Conservation (phyloP, 2,113 vertebrate genomes). For the Nansenia antarctica region DNA sequence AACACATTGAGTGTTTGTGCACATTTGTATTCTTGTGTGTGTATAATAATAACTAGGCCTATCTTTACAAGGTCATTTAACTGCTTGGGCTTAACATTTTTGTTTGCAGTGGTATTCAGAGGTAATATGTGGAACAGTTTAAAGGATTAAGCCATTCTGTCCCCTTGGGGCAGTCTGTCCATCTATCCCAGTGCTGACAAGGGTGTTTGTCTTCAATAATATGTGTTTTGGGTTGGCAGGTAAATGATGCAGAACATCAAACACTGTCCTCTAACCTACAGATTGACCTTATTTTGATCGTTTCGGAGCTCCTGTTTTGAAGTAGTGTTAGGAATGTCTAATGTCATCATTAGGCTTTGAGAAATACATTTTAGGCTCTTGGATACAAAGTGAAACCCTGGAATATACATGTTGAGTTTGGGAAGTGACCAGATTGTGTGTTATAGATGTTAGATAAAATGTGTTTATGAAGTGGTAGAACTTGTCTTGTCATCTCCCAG, state of each 20-base stretch:
- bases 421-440: neutral
- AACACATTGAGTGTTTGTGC: slow-evolving; percentile 1
- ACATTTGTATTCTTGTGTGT: slow-evolving; percentile 34
- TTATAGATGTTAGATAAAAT: neutral
- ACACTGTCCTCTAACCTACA: slow-evolving; percentile 55
- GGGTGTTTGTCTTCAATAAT: slow-evolving; percentile 50
- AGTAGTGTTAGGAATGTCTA: neutral
- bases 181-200: slow-evolving; percentile 27
- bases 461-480: too few species aligned
- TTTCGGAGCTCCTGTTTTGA: neutral
- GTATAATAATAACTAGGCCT: slow-evolving; percentile 51
- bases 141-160: slow-evolving; percentile 68
- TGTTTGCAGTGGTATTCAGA: slow-evolving; percentile 58
- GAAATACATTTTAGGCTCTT: too few species aligned
- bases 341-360: too few species aligned
- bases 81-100: slow-evolving; percentile 62
- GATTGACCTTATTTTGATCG: slow-evolving; percentile 59
- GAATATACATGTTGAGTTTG: too few species aligned
- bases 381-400: too few species aligned
- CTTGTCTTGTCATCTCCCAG: slow-evolving; percentile 24
- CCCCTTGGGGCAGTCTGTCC: slow-evolving; percentile 54
- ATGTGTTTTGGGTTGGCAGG: slow-evolving; percentile 51
- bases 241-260: slow-evolving; percentile 62
- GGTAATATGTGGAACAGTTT: slow-evolving; percentile 66
- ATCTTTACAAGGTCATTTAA: slow-evolving; percentile 66